Conservation (phyloP, 2,888 invertebrate species). For the Andrena chrysosceles region DNA sequence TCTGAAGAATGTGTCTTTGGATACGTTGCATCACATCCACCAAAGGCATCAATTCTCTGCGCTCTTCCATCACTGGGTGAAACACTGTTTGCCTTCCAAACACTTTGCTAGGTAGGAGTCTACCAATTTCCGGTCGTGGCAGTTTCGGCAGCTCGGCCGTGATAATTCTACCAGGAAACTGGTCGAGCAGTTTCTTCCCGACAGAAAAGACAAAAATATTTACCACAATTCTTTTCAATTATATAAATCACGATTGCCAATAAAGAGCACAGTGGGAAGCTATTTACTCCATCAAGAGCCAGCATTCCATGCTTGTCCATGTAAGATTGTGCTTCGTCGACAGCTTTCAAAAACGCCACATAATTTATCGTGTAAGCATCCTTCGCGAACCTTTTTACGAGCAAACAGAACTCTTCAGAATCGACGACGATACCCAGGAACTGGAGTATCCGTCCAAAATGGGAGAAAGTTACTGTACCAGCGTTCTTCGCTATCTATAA, state of each 20-base stretch:
- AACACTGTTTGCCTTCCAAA: slow-evolving; percentile 87
- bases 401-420: slow-evolving; percentile 90
- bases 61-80: slow-evolving; percentile 87
- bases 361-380: slow-evolving; percentile 92
- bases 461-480: slow-evolving; percentile 91
- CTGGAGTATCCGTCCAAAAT: slow-evolving; percentile 91
- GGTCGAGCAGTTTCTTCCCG: slow-evolving; percentile 85
- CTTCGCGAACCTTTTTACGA: slow-evolving; percentile 91
- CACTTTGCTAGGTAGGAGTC: slow-evolving; percentile 85
- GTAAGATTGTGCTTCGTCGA: slow-evolving; percentile 89
- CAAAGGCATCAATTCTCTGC: slow-evolving; percentile 86
- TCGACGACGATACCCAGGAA: slow-evolving; percentile 90
- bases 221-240: background rate
- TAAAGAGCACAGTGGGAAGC: no score
- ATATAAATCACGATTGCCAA: background rate
- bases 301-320: slow-evolving; percentile 86
- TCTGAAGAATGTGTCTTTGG: slow-evolving; percentile 89
- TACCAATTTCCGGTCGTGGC: slow-evolving; percentile 89
- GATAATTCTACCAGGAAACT: slow-evolving; percentile 89
- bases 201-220: background rate
- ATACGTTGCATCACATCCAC: slow-evolving; percentile 88
- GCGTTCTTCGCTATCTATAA: slow-evolving; percentile 90
- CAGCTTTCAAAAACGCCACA: slow-evolving; percentile 89
- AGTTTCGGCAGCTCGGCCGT: slow-evolving; percentile 90
- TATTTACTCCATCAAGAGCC: slow-evolving; percentile 86